Conservation (phyloP, 2,888 invertebrate species). For the Uropetala carovei region DNA sequence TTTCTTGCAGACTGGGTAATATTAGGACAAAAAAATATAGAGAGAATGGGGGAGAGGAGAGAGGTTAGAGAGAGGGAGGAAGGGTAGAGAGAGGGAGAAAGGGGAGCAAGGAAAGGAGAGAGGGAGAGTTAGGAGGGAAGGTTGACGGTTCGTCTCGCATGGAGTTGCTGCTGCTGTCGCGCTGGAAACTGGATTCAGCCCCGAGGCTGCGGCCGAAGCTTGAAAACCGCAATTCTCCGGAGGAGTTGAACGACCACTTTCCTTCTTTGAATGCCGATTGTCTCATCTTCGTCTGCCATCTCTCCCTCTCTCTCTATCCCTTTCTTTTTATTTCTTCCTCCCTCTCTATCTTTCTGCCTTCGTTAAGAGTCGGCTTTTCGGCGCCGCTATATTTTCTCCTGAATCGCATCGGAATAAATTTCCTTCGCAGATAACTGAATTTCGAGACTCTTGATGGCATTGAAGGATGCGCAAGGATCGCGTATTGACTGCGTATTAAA, state of each 20-base stretch:
- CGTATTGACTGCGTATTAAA: no score
- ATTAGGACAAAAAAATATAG: no score
- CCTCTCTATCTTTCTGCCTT: background rate
- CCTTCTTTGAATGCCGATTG: background rate
- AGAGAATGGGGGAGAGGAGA: no score
- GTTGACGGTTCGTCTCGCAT: background rate
- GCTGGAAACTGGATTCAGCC: background rate
- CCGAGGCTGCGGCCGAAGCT: background rate
- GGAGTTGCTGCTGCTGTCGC: background rate
- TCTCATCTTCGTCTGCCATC: background rate
- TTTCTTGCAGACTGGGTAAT: no score
- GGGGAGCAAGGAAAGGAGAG: background rate
- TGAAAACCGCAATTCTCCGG: background rate
- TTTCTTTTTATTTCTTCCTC: background rate
- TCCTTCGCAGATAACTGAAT: background rate
- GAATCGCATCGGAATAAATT: background rate
- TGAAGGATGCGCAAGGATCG: background rate
- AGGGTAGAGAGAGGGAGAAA: no score
- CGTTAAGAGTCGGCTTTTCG: background rate
- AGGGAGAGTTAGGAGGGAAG: background rate
- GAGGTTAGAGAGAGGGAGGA: no score
- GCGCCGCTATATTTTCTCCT: background rate
- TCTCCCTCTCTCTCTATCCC: background rate
- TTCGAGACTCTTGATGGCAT: background rate
- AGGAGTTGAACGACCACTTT: conserved; percentile 10